Evolutionary conservation across 2,888 invertebrate species (phyloP).

Genomic region (Stegophylla sp.): DNA sequence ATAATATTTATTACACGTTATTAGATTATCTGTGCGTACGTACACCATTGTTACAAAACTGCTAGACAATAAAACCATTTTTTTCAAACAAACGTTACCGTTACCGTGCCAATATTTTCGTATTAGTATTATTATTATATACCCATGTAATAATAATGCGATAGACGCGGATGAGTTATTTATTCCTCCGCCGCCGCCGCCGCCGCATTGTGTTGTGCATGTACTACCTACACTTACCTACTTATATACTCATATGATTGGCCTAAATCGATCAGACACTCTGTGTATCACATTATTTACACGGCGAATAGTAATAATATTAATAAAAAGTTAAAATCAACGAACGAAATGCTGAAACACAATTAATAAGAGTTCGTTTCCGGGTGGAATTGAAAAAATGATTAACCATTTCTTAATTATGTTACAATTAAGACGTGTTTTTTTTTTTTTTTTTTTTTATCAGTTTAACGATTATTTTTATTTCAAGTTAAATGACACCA

Average conservation of each 20-base stretch:
- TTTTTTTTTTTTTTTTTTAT: too few species aligned
- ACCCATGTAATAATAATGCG: background rate
- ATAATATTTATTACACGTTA: conserved; percentile 2
- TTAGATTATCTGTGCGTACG: background rate
- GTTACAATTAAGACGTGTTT: too few species aligned
- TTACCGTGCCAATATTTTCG: background rate
- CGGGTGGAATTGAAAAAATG: too few species aligned
- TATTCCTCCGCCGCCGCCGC: background rate
- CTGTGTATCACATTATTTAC: background rate
- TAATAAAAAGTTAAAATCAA: too few species aligned
- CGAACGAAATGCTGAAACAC: too few species aligned
- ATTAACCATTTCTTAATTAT: too few species aligned
- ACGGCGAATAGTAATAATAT: too few species aligned
- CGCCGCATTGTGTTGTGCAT: background rate
- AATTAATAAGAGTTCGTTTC: too few species aligned
- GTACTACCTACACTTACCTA: background rate
- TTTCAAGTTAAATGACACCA: too few species aligned
- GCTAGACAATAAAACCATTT: conserved; percentile 13
- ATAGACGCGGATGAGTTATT: background rate
- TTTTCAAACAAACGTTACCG: background rate
- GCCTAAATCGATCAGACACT: conserved; percentile 1
- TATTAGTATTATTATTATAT: background rate
- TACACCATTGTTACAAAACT: conserved; percentile 1
- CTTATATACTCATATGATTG: background rate
- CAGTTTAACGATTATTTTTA: too few species aligned